These are phyloP conservation scores for Sebastiscus albofasciatus DNA, from an alignment of 2,797 vertebrate genomes.

Conservation along the genomic window DNA sequence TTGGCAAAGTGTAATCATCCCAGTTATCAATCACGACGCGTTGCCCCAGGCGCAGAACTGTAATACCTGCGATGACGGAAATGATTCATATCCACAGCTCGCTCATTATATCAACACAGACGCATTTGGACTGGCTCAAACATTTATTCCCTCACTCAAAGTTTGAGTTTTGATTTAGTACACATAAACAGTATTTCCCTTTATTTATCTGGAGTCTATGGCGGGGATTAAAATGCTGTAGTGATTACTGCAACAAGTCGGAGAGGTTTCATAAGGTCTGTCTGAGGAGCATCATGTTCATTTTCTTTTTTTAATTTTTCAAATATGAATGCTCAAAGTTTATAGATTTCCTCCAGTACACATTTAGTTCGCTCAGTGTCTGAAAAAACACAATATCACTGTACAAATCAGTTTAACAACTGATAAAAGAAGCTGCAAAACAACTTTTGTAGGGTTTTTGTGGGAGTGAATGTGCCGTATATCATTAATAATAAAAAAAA, in stretches of 20 bases:
- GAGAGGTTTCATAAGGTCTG: not conserved
- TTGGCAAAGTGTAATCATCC: constrained; percentile 70
- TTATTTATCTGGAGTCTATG: constrained; percentile 6
- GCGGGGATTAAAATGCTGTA: not conserved
- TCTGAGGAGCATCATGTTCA: not conserved
- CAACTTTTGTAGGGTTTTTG: not conserved
- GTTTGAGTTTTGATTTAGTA: constrained; percentile 38
- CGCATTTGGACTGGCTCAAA: constrained; percentile 12
- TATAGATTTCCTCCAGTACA: not conserved
- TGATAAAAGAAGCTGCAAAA: constrained; percentile 3
- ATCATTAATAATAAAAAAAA: not conserved
- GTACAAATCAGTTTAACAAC: not conserved
- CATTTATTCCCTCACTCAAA: constrained; percentile 33
- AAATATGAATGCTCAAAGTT: constrained; percentile 5
- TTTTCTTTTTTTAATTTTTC: not conserved
- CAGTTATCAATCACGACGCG: constrained; percentile 66
- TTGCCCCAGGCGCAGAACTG: constrained; percentile 48
- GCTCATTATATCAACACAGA: constrained; percentile 63
- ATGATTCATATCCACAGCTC: constrained; percentile 60
- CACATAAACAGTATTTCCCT: not conserved
- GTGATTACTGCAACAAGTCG: not conserved
- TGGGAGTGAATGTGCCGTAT: not conserved
- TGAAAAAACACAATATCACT: constrained; percentile 2
- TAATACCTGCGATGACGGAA: constrained; percentile 67
- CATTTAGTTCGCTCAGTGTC: not conserved